A percentile compares a stretch with the other conserved stretches of the same genome.
Conservation (phyloP, 2,797 vertebrate species). For the Falco rusticolus region DNA sequence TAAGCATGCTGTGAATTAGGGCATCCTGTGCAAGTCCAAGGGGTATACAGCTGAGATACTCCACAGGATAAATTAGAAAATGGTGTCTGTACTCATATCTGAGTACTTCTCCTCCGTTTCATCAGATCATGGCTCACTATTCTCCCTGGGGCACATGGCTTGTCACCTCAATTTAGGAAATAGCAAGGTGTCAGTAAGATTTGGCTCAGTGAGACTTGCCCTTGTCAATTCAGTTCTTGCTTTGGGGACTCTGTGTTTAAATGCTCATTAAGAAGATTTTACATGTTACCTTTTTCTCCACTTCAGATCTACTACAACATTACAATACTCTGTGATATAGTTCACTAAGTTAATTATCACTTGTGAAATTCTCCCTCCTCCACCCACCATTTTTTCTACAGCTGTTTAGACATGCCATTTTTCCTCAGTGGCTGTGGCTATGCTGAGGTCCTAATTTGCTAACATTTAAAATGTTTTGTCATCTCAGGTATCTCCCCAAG, state of each 20-base stretch:
- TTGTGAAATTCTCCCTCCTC: background rate
- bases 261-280: conserved; percentile 11
- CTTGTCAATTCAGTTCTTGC: background rate
- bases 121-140: background rate
- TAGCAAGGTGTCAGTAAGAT: background rate
- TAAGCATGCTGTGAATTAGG: background rate
- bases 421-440: background rate
- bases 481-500: background rate
- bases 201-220: background rate
- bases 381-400: background rate
- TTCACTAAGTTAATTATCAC: background rate
- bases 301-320: conserved; percentile 9
- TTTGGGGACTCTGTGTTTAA: background rate
- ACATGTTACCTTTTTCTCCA: background rate
- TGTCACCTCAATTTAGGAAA: conserved; percentile 5
- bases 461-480: background rate
- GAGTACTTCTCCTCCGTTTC: background rate
- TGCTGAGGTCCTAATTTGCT: background rate
- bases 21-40: background rate
- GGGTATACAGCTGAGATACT: background rate
- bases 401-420: background rate
- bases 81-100: background rate
- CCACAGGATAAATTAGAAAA: background rate
- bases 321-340: background rate
- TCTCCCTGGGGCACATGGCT: background rate